A percentile compares a stretch with the other conserved stretches of the same genome.
Conservation (phyloP, 2,888 invertebrate genomes). For the Aromia moschata region DNA sequence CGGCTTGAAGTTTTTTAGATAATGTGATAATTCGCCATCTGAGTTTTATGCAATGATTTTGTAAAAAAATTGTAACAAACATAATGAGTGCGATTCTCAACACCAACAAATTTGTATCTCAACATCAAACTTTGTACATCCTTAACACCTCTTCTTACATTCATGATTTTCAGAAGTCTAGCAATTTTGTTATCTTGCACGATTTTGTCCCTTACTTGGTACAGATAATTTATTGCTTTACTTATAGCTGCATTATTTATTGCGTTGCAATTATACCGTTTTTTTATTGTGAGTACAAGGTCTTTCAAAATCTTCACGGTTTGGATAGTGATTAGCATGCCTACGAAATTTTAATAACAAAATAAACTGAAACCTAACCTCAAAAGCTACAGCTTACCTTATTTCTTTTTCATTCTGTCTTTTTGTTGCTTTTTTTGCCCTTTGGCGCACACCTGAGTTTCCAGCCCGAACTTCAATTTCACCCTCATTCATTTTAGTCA, state of each 20-base stretch:
- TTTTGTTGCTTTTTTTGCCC: conserved; percentile 1
- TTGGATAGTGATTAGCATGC: neutral
- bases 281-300: neutral
- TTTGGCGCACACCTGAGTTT: conserved; percentile 9
- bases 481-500: conserved; percentile 7
- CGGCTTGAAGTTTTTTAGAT: neutral
- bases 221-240: neutral
- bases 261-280: neutral
- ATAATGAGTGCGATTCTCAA: neutral
- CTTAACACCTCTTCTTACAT: neutral
- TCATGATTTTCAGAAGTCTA: neutral
- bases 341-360: neutral
- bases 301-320: neutral
- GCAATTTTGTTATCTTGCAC: neutral
- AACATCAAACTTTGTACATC: neutral
- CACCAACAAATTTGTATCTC: neutral
- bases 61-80: neutral
- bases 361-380: neutral
- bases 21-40: neutral
- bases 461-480: conserved; percentile 12
- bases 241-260: neutral
- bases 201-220: neutral
- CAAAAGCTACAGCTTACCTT: neutral
- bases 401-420: neutral
- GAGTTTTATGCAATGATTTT: neutral